Conservation (phyloP, 2,113 vertebrate species). For the Oxygymnocypris stewartii region DNA sequence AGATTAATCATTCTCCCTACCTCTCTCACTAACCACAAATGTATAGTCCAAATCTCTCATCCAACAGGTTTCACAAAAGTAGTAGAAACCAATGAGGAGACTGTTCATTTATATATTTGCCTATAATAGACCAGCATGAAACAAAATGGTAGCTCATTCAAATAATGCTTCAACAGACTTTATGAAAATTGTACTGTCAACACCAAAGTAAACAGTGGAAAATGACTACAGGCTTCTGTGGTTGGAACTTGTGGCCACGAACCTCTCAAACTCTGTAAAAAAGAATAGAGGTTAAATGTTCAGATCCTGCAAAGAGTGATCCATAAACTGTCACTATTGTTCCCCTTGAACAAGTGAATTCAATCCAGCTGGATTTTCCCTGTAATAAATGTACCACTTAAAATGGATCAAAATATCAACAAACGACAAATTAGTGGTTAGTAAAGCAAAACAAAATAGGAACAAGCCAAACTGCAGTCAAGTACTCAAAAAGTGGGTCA, state of each 20-base stretch:
- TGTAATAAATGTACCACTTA: not conserved
- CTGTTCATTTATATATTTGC: not conserved
- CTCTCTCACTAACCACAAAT: conserved; percentile 39
- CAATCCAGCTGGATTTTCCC: not conserved
- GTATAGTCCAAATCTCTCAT: not conserved
- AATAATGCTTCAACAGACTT: not conserved
- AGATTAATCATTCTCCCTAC: conserved; percentile 35
- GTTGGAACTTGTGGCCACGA: not conserved
- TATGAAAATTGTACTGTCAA: conserved; percentile 26
- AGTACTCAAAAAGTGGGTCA: not conserved
- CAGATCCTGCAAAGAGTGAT: not conserved
- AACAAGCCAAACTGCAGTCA: not conserved
- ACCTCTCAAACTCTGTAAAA: not conserved
- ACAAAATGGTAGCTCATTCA: not conserved
- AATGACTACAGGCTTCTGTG: not conserved
- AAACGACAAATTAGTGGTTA: not conserved
- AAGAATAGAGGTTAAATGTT: not conserved
- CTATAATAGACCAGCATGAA: conserved; percentile 13
- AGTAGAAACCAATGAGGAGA: not conserved
- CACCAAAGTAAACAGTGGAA: conserved; percentile 15
- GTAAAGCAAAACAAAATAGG: not conserved
- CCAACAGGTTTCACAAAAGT: conserved; percentile 12
- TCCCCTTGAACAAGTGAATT: not conserved
- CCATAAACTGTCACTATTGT: not conserved
- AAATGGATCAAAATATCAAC: not conserved